Conservation (phyloP, 64 coral and sea anemone species). For the Exaiptasia diaphana region DNA sequence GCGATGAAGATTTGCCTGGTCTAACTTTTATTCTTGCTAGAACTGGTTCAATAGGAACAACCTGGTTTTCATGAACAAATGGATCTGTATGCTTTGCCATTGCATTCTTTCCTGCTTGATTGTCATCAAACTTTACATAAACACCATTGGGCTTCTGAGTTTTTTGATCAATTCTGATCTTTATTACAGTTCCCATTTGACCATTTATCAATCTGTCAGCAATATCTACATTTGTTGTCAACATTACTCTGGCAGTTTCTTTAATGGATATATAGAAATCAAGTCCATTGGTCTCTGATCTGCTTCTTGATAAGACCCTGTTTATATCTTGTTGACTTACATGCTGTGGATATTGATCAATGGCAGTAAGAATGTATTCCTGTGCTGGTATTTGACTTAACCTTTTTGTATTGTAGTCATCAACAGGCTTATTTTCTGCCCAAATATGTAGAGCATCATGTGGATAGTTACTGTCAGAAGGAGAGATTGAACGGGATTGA, state of each 20-base stretch:
- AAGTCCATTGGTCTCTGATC: slow-evolving; percentile 34
- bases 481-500: too few species aligned
- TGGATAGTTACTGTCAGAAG: too few species aligned
- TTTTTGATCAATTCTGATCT: neutral
- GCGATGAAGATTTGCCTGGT: slow-evolving; percentile 70
- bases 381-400: slow-evolving; percentile 61
- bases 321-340: slow-evolving; percentile 51
- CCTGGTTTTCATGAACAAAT: slow-evolving; percentile 47
- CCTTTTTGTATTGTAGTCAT: slow-evolving; percentile 41
- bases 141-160: slow-evolving; percentile 24
- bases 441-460: slow-evolving; percentile 51
- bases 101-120: slow-evolving; percentile 33
- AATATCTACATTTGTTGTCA: slow-evolving; percentile 24
- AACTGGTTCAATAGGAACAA: slow-evolving; percentile 61
- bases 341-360: slow-evolving; percentile 53
- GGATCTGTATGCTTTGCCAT: slow-evolving; percentile 19
- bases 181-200: slow-evolving; percentile 57
- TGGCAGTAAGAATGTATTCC: slow-evolving; percentile 53
- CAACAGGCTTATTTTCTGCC: slow-evolving; percentile 55
- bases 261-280: slow-evolving; percentile 33
- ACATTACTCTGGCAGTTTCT: slow-evolving; percentile 37
- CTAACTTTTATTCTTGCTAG: slow-evolving; percentile 57
- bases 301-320: slow-evolving; percentile 37
- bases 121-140: slow-evolving; percentile 48
- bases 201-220: slow-evolving; percentile 35